Base-by-base conservation (phyloP, 2,888 invertebrate genomes). In the Heliothis peltigera region DNA sequence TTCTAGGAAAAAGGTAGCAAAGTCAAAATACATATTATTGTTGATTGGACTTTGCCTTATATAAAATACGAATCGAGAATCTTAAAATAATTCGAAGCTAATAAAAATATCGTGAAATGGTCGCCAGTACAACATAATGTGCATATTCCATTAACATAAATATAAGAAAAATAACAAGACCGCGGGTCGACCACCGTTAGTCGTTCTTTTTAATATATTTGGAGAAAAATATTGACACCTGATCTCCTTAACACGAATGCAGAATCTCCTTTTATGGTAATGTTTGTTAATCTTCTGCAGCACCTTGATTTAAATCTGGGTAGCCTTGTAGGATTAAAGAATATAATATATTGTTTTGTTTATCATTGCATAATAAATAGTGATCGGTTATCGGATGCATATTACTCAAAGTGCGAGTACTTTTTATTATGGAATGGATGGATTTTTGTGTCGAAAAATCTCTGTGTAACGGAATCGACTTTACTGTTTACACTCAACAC, bases 191-290 rank as follows among this genome's bases (percentile, higher is more conserved):
- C 12, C 35, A 61, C 76, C 71, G 70, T 51, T 12, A 44, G 21
- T 22, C 19, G 4, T 35, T 7, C 4, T 15, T 43, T 53, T 47
- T 35, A 43, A 53, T 47, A 22, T 43, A 22, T 73, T 75, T 73
- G 58, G 59, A 43, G 7, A 58, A 52, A 62, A 42, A 69, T 42
- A 62, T 69, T 58, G 46, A 53, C 18, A 63, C 70, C 15, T 46
- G 75, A 67, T 67, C 74, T 79, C 80, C 79, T 79, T 70, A 74
- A 70, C 77, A 77, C 64, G 70, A 39, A 68, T 76, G 28, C 28
- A 17, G 3, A 18, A 21, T 25, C 7, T 35, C 65, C 62, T 46
- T 71, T 12, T 52, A 58, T 1, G 56, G 57, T 32, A 10, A 12
- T 28, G 5, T 62, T 60, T 55, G 46, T 19, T 22, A 52, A 46